Conservation (phyloP, 2,888 invertebrate genomes). For the Brachypterus glaber region DNA sequence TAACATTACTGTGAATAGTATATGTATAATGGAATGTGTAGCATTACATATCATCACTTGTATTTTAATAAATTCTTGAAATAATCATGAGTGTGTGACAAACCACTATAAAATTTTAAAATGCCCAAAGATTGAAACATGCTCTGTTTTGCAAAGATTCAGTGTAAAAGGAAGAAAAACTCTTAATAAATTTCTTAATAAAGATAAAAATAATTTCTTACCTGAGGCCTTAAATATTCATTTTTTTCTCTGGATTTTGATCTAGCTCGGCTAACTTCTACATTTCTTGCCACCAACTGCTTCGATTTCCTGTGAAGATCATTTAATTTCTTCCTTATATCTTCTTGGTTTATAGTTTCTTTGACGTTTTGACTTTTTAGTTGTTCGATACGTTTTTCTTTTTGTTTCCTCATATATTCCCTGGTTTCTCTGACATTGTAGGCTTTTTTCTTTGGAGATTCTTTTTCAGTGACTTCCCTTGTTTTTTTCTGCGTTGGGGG, state of each 20-base stretch:
- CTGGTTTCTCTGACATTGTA: constrained; percentile 47
- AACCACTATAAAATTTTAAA: too few species aligned
- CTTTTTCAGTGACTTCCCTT: constrained; percentile 2
- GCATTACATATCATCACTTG: too few species aligned
- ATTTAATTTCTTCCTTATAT: constrained; percentile 41
- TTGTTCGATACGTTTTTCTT: constrained; percentile 41
- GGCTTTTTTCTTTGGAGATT: constrained; percentile 22
- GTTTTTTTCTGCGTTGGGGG: neutral
- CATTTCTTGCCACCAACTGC: constrained; percentile 40
- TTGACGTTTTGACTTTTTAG: constrained; percentile 35
- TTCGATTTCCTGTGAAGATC: constrained; percentile 40
- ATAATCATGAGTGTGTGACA: too few species aligned
- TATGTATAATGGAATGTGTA: too few species aligned
- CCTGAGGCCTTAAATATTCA: constrained; percentile 15
- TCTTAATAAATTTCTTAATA: too few species aligned
- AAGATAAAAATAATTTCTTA: too few species aligned
- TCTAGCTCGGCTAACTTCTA: constrained; percentile 31
- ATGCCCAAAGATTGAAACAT: too few species aligned
- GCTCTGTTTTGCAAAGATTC: too few species aligned
- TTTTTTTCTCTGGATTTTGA: constrained; percentile 26
- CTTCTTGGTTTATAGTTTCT: constrained; percentile 22
- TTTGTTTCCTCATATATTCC: constrained; percentile 48
- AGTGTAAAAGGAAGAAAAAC: too few species aligned
- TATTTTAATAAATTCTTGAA: too few species aligned
- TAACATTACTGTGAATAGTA: too few species aligned